These are phyloP conservation scores for Drosophila jambulina DNA, from an alignment of 1,140 invertebrate genomes.

Conservation along the genomic window DNA sequence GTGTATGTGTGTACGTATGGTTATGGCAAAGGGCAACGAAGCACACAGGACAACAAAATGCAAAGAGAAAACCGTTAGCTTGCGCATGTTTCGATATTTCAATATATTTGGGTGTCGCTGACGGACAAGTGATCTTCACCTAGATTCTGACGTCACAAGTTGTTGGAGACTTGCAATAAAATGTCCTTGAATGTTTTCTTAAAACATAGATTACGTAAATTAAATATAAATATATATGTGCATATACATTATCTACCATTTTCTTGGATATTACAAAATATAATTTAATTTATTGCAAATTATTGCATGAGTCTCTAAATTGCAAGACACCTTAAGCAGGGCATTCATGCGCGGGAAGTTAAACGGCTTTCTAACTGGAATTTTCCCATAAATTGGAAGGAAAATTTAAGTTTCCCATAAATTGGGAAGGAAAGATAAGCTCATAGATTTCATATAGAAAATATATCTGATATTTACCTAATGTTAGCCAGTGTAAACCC, in stretches of 20 bases:
- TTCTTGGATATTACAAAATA: too few species aligned
- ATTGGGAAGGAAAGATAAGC: neutral
- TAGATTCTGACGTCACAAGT: too few species aligned
- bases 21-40: conserved; percentile 10
- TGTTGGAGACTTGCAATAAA: neutral
- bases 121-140: neutral
- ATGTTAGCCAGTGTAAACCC: conserved; percentile 17
- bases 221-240: too few species aligned
- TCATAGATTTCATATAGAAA: neutral
- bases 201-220: neutral
- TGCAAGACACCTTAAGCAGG: too few species aligned
- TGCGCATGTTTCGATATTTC: too few species aligned
- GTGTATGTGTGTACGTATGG: neutral
- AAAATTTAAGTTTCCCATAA: neutral
- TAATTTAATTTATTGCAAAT: too few species aligned
- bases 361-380: too few species aligned
- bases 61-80: neutral
- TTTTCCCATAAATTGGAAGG: too few species aligned
- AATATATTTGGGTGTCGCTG: neutral
- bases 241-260: too few species aligned
- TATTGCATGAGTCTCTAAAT: too few species aligned
- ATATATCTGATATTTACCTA: neutral
- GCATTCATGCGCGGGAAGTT: too few species aligned
- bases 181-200: too few species aligned
- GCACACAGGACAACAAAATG: conserved; percentile 37